Percentiles rank a stretch among this genome's conserved stretches.
Conservation (phyloP, 1,140 invertebrate genomes). For the Lethrus apterus region DNA sequence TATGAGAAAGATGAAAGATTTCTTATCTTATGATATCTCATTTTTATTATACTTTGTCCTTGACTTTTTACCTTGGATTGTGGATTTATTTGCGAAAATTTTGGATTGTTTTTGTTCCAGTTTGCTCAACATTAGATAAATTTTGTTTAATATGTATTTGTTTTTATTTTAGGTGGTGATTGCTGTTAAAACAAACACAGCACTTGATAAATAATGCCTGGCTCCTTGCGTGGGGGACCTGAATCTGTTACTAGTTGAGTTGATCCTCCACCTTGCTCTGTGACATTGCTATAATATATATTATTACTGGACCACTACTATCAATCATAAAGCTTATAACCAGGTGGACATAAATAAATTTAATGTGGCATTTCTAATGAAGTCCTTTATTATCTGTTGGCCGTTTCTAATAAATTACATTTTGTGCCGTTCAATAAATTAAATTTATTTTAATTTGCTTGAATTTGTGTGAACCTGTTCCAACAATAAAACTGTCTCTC, state of each 20-base stretch:
- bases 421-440: slow-evolving; percentile 14
- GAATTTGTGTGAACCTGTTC: slow-evolving; percentile 11
- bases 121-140: too few species aligned
- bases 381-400: slow-evolving; percentile 6
- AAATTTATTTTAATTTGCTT: slow-evolving; percentile 14
- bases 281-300: slow-evolving; percentile 14
- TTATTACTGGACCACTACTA: slow-evolving; percentile 17
- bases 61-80: neutral
- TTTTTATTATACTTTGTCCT: neutral
- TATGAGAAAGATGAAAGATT: too few species aligned
- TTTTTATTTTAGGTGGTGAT: slow-evolving; percentile 68
- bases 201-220: slow-evolving; percentile 80
- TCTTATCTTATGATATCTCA: neutral
- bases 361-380: slow-evolving; percentile 11
- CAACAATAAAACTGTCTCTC: slow-evolving; percentile 4
- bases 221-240: slow-evolving; percentile 31
- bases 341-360: slow-evolving; percentile 15
- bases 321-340: slow-evolving; percentile 13
- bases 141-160: neutral
- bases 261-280: slow-evolving; percentile 15
- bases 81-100: too few species aligned
- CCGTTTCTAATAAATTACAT: slow-evolving; percentile 9
- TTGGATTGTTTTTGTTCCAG: too few species aligned
- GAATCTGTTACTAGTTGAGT: slow-evolving; percentile 30
- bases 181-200: slow-evolving; percentile 88